Percentiles rank a stretch among this genome's conserved stretches.
phyloP scores from a whole-genome alignment of 1,140 invertebrate genomes.

The Aphaenogaster floridana region DNA sequence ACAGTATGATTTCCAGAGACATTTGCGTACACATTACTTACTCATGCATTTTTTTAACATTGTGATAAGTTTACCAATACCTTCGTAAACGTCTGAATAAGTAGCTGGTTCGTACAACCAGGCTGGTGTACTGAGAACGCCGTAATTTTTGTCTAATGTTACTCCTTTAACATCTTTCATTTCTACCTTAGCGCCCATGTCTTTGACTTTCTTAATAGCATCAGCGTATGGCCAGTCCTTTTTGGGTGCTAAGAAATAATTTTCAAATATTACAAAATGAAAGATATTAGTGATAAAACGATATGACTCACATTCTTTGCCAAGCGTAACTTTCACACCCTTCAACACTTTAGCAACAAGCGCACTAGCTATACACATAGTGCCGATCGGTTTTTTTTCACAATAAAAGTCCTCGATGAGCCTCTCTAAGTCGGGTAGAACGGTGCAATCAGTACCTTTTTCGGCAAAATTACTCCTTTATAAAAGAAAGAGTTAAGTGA shows the following conservation, averaged over 20 bases:
- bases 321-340: constrained; percentile 88
- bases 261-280: background rate
- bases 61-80: constrained; percentile 87
- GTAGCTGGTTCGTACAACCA: constrained; percentile 87
- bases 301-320: constrained; percentile 82
- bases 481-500: constrained; percentile 40
- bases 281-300: background rate
- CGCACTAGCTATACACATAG: constrained; percentile 89
- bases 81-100: constrained; percentile 87
- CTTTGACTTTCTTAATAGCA: constrained; percentile 86
- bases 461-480: constrained; percentile 88
- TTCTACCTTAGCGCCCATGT: constrained; percentile 87
- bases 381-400: constrained; percentile 88
- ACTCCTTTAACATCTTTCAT: constrained; percentile 86
- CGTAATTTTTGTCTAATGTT: constrained; percentile 86
- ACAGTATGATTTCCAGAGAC: background rate
- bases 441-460: constrained; percentile 87
- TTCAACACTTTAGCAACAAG: constrained; percentile 87
- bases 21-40: background rate
- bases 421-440: constrained; percentile 86
- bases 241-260: constrained; percentile 79
- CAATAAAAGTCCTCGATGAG: constrained; percentile 88
- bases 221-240: constrained; percentile 88
- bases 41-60: constrained; percentile 72
- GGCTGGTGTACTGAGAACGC: constrained; percentile 88